Percentiles rank a stretch among this genome's conserved stretches.
Evolutionary conservation across 2,797 vertebrate species (phyloP).

Genomic region (Natrix natrix): DNA sequence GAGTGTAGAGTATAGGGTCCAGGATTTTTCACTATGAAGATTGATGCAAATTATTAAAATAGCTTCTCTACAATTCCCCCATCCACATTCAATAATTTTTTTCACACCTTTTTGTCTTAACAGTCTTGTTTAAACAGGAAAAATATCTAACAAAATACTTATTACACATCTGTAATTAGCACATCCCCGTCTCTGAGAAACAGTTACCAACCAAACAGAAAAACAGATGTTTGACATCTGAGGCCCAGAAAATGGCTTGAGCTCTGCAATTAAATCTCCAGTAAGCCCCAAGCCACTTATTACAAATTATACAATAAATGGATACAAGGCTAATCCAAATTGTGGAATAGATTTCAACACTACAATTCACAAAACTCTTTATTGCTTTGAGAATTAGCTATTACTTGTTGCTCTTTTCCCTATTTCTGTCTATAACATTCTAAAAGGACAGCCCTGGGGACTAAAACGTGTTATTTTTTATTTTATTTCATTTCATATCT

Average conservation of each 20-base stretch:
- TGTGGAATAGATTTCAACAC: neutral
- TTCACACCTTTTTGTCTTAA: neutral
- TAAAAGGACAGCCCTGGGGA: neutral
- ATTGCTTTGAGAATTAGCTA: neutral
- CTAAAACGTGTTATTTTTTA: neutral
- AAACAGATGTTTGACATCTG: constrained; percentile 30
- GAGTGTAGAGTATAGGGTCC: neutral
- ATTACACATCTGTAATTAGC: constrained; percentile 16
- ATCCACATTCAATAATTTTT: neutral
- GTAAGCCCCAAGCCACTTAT: constrained; percentile 18
- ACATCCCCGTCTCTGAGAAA: neutral
- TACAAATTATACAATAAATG: constrained; percentile 8
- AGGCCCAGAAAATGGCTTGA: constrained; percentile 20
- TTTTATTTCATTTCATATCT: neutral
- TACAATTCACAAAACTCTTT: neutral
- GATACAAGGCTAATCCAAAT: constrained; percentile 20
- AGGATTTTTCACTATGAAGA: neutral
- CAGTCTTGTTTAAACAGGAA: constrained; percentile 14
- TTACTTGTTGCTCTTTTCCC: neutral
- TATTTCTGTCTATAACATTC: neutral
- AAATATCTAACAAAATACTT: constrained; percentile 9
- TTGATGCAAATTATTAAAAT: neutral
- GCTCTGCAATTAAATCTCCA: constrained; percentile 21
- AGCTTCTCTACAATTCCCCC: neutral
- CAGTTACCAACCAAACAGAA: constrained; percentile 13